phyloP scores from a whole-genome alignment of 1,140 invertebrate genomes.

The Pseudomyrmex cubaensis region DNA sequence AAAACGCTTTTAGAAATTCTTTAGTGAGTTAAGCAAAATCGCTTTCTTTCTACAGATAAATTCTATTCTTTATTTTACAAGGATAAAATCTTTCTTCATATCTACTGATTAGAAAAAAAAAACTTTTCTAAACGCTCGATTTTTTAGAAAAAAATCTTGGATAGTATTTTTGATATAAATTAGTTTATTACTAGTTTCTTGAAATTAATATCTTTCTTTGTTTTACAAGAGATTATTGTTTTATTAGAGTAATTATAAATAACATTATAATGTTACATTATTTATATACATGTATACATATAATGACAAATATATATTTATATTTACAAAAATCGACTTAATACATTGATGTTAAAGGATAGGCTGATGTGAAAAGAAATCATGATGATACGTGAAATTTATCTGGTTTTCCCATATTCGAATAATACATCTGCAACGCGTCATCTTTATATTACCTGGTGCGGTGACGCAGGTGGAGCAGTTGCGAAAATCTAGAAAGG shows the following conservation, averaged over 20 bases:
- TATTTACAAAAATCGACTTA: no score
- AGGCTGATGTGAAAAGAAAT: conserved; percentile 13
- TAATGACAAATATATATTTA: no score
- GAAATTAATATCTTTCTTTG: no score
- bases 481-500: conserved; percentile 63
- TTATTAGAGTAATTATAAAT: no score
- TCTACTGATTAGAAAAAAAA: background rate
- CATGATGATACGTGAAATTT: conserved; percentile 30
- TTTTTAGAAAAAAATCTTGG: no score
- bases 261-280: no score
- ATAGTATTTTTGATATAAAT: no score
- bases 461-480: conserved; percentile 65
- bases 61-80: background rate
- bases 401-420: conserved; percentile 65
- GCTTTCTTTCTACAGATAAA: conserved; percentile 9
- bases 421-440: conserved; percentile 44
- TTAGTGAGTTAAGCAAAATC: conserved; percentile 22
- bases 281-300: no score
- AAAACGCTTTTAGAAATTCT: conserved; percentile 25
- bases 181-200: no score
- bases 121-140: background rate
- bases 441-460: conserved; percentile 58
- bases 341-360: background rate
- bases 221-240: no score
- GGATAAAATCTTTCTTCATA: background rate